phyloP scores from a whole-genome alignment of 2,888 invertebrate genomes.

The Pegoplata infirma region DNA sequence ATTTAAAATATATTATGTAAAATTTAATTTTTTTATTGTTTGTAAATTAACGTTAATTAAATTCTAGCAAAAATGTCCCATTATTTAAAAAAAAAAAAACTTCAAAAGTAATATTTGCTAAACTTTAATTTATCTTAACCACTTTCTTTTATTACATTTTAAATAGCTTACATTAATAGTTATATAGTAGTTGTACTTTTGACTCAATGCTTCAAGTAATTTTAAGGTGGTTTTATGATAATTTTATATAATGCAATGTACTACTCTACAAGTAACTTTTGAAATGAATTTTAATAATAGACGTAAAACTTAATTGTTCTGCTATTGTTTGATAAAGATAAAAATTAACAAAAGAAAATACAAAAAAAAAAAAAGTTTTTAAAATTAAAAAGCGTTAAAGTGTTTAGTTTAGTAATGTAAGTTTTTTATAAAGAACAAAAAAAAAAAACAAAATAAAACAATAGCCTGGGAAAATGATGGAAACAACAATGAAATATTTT shows the following conservation, averaged over 20 bases:
- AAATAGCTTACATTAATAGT: slow-evolving; percentile 3
- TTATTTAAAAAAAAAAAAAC: no score
- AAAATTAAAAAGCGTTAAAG: background rate
- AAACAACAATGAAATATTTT: background rate
- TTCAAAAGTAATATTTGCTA: background rate
- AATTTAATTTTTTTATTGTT: no score
- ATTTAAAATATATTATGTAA: no score
- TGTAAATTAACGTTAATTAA: no score
- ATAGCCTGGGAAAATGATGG: background rate
- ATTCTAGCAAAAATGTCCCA: no score
- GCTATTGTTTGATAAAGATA: slow-evolving; percentile 17
- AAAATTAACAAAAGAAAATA: slow-evolving; percentile 24
- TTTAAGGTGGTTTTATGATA: background rate
- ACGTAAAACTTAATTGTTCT: slow-evolving; percentile 13
- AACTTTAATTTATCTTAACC: background rate
- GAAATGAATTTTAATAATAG: background rate
- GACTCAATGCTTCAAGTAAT: background rate
- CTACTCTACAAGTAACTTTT: background rate
- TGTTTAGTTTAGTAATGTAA: background rate
- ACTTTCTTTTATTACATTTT: background rate
- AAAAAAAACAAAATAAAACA: background rate
- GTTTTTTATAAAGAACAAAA: background rate
- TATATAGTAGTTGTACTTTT: background rate
- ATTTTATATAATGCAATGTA: background rate
- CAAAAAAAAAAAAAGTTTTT: background rate